Evolutionary conservation across 2,797 vertebrate species (phyloP).

Genomic region (Hippocampus kuda): DNA sequence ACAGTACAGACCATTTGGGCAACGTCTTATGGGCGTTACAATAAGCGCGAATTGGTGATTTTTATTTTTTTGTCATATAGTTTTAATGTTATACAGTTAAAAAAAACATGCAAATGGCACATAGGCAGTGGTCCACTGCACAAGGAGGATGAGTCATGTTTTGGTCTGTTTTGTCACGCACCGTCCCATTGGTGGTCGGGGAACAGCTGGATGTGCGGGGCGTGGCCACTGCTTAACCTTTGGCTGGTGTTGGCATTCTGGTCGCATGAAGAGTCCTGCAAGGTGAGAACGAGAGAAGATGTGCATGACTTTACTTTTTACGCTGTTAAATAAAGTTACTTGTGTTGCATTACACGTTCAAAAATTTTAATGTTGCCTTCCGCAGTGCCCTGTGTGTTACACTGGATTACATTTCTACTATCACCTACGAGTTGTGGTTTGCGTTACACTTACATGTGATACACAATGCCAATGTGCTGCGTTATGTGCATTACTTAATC

Average conservation of each 20-base stretch:
- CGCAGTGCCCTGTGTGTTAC: neutral
- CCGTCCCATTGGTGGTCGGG: conserved; percentile 62
- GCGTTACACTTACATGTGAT: too few relatives aligned
- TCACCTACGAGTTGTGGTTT: too few relatives aligned
- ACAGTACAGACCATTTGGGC: neutral
- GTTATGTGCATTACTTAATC: too few relatives aligned
- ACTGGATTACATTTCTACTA: too few relatives aligned
- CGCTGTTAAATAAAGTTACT: neutral
- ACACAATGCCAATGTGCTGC: too few relatives aligned
- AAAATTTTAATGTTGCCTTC: neutral
- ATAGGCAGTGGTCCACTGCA: neutral
- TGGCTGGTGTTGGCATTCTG: conserved; percentile 68
- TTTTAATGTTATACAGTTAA: neutral
- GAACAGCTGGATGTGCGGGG: conserved; percentile 56
- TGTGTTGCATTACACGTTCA: too few relatives aligned
- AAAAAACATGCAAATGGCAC: neutral
- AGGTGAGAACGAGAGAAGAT: neutral
- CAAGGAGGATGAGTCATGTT: neutral
- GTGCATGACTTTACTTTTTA: neutral
- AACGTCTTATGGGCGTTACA: neutral
- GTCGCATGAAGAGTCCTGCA: conserved; percentile 56
- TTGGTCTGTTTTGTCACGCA: conserved; percentile 14
- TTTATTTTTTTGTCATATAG: neutral
- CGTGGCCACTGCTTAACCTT: conserved; percentile 36
- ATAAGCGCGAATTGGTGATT: neutral